Evolutionary conservation across 2,888 invertebrate species (phyloP).

Genomic region (Dorcus parallelipipedus): DNA sequence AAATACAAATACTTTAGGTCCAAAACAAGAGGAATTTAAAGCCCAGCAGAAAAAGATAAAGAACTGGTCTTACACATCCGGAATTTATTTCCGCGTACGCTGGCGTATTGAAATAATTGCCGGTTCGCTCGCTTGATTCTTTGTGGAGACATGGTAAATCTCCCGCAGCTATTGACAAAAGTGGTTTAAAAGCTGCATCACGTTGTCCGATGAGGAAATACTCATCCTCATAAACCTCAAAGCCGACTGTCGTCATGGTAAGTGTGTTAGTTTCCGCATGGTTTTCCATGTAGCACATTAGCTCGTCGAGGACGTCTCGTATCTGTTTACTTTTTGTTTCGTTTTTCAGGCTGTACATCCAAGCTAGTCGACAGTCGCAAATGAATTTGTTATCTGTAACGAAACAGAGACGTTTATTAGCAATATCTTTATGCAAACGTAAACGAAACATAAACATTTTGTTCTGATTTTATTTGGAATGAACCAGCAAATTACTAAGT

Average conservation of each 20-base stretch:
- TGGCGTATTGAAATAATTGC: conserved; percentile 36
- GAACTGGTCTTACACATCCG: background rate
- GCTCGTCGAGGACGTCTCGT: conserved; percentile 64
- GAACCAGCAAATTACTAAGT: too few relatives aligned
- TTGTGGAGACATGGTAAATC: conserved; percentile 47
- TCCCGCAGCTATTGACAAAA: conserved; percentile 37
- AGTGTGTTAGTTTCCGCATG: conserved; percentile 19
- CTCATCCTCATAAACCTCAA: conserved; percentile 14
- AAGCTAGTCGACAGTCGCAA: conserved; percentile 79
- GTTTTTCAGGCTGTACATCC: conserved; percentile 73
- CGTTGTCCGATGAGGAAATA: conserved; percentile 24
- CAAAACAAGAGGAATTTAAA: too few relatives aligned
- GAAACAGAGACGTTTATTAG: conserved; percentile 31
- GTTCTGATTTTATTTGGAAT: too few relatives aligned
- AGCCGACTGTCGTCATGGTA: conserved; percentile 24
- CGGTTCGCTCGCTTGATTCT: conserved; percentile 38
- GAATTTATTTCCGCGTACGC: conserved; percentile 34
- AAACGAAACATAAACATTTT: too few relatives aligned
- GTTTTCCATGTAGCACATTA: conserved; percentile 66
- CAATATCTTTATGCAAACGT: too few relatives aligned
- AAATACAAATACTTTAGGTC: too few relatives aligned
- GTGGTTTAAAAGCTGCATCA: conserved; percentile 32
- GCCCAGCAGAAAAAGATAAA: too few relatives aligned
- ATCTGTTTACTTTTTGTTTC: conserved; percentile 71
- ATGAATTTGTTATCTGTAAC: conserved; percentile 76